Base-by-base conservation (phyloP, 2,888 invertebrate species). In the Druceiella hillmani region DNA sequence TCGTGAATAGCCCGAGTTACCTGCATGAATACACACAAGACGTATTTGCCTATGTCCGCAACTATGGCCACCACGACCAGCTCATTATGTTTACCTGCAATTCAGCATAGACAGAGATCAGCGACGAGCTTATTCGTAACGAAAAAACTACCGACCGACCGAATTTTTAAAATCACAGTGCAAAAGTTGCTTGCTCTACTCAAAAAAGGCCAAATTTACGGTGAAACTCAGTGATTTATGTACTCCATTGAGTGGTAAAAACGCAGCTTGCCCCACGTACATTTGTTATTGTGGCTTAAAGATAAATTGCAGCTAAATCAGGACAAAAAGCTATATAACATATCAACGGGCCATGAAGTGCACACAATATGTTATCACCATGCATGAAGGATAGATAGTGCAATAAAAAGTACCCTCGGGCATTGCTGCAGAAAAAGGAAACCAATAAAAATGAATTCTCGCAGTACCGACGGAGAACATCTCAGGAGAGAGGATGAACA, bases 1-100 rank as follows among this genome's bases (percentile, higher is more conserved):
- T 47, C 38, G 43, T 44, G 20, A 48, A 45, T 43, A 49, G 49
- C 9, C 50, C 51, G 1, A 47, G 52, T 0, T 46, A 52, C 39
- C 47, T 51, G 48, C 48, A 51, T 1, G 51, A 52, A 49, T 50
- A 50, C 28, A 44, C 50, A 37, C 50, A 53, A 40, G 51, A 54
- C 40, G 51, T 51, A 2, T 50, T 57, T 51, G 40, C 53, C 6
- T 56, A 55, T 46, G 56, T 56, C 11, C 50, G 55, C 20, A 41
- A 54, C 43, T 55, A 56, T 47, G 54, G 57, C 9, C 43, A 44
- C 20, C 47, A 54, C 40, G 52, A 54, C 39, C 15, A 47, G 4
- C 48, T 51, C 31, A 32, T 49, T 24, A 48, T 46, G 10, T 44
- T 50, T 11, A 49, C 47, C 3, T 51, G 50, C 33, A 54, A 55